phyloP scores from a whole-genome alignment of 2,797 vertebrate genomes.

The Trematomus bernacchii region DNA sequence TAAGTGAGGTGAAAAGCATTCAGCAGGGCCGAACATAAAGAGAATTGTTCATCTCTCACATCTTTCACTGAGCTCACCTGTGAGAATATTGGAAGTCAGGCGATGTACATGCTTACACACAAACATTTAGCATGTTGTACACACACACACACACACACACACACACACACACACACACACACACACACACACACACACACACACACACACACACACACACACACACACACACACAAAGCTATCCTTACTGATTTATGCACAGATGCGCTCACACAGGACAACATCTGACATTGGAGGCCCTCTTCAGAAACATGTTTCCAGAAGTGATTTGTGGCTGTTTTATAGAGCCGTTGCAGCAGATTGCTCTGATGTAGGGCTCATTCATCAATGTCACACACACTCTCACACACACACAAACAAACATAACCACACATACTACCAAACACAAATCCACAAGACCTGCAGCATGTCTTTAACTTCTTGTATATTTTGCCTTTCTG shows the following conservation, averaged over 20 bases:
- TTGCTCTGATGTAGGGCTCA: constrained; percentile 72
- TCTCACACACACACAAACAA: constrained; percentile 23
- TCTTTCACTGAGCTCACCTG: constrained; percentile 2
- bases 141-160: constrained; percentile 4
- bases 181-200: constrained; percentile 10
- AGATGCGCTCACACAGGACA: constrained; percentile 52
- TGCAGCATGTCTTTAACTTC: constrained; percentile 3
- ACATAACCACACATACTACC: constrained; percentile 23
- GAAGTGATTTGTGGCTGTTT: constrained; percentile 74
- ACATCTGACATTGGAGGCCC: constrained; percentile 50
- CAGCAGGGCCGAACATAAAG: not conserved
- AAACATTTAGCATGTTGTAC: not conserved
- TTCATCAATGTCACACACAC: constrained; percentile 72
- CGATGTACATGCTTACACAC: not conserved
- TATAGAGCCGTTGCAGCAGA: constrained; percentile 69
- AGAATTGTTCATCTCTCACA: constrained; percentile 2
- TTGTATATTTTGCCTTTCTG: not conserved
- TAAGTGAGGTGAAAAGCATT: constrained; percentile 4
- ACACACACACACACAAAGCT: constrained; percentile 13
- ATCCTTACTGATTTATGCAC: constrained; percentile 48
- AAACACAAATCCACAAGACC: constrained; percentile 10
- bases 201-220: constrained; percentile 2
- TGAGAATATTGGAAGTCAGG: constrained; percentile 7
- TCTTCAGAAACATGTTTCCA: constrained; percentile 71
- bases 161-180: not conserved